Base-by-base conservation (phyloP, 2,888 invertebrate genomes). In the Diaperis boleti region DNA sequence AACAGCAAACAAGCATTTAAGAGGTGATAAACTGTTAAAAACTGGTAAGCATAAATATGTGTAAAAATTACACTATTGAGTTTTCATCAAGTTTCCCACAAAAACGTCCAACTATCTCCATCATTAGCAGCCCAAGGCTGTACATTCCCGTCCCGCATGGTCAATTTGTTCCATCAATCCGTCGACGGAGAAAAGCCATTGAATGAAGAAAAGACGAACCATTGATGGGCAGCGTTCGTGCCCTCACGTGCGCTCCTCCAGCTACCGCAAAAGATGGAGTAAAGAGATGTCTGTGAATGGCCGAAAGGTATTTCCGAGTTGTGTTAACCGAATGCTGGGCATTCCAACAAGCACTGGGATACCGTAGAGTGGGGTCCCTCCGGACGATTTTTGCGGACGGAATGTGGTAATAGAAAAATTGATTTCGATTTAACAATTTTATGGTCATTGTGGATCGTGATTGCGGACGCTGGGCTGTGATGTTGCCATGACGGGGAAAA, bases 181-280 rank as follows among this genome's bases (percentile, higher is more conserved):
- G 8, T 10, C 45, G 29, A 22, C 15, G 3, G 13, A 22, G 14
- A 13, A 22, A 7, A 14, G 15, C 29, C 35, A 56, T 45, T 45
- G 44, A 47, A 31, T 18, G 33, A 35, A 42, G 49, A 49, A 29
- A 59, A 15, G 15, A 8, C n/a, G n/a, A 14, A 14, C 59, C 42
- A 52, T 60, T 50, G 52, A 60, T 60, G 59, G 52, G 33, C 11
- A 33, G 26, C 37, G 35, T 47, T 59, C 59, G 52, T 60, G 52
- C 52, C 31, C 41, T 42, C 59, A 59, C 59, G 57, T 57, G 47
- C 44, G 37, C 47, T 29, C 14, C 29, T 45, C 31, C 15, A 29
- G 62, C 62, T 56, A 62, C 62, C 56, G 56, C 62, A 55, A 45
- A 17, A 62, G 60, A 61, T 61, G 29, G 15, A 61, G 60, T 60